Conservation (phyloP, 2,888 invertebrate genomes). For the Anthoptus insignis region DNA sequence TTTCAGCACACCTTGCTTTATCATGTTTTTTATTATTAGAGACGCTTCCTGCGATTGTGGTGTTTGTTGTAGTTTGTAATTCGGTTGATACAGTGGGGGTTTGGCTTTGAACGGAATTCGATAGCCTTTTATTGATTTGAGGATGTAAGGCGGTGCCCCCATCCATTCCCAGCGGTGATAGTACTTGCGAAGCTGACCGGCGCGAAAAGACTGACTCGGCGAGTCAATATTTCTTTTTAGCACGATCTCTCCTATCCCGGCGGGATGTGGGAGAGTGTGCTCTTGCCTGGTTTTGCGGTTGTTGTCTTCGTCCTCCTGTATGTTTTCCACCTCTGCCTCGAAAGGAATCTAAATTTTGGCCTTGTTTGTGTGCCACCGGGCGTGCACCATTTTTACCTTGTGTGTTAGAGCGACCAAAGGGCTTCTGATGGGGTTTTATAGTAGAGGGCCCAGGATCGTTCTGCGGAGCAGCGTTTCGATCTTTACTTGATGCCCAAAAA, state of each 20-base stretch:
- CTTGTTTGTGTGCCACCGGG: no score
- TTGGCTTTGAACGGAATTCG: neutral
- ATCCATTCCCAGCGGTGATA: neutral
- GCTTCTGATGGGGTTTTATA: no score
- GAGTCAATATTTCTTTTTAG: neutral
- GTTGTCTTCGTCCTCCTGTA: no score
- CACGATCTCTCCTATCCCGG: neutral
- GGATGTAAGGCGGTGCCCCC: neutral
- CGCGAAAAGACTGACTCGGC: neutral
- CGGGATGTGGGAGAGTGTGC: neutral
- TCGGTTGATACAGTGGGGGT: neutral
- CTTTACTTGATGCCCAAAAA: neutral
- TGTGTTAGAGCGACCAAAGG: no score
- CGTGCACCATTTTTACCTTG: no score
- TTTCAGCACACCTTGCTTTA: neutral
- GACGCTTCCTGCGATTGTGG: neutral
- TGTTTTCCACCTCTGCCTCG: no score
- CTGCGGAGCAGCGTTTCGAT: neutral
- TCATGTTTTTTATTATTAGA: neutral
- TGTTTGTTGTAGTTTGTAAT: neutral
- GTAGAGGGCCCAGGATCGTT: neutral
- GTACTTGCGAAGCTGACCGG: neutral
- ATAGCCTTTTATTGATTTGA: neutral
- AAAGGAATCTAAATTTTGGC: no score
- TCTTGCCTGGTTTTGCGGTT: no score